Conservation (phyloP, 1,140 invertebrate species). For the Papilio xuthus region DNA sequence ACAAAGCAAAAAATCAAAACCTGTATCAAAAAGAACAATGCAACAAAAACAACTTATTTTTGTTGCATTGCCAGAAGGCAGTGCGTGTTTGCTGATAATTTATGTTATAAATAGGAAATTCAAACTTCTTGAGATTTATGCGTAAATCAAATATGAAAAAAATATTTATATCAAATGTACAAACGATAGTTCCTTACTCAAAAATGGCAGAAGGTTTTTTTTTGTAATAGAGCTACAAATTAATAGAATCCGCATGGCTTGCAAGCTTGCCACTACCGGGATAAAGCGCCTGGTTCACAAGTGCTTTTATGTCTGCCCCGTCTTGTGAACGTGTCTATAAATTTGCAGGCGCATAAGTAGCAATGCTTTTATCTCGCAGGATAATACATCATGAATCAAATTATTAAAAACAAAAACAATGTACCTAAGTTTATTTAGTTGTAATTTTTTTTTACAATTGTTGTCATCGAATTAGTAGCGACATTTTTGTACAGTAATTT, state of each 20-base stretch:
- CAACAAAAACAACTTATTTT: too few relatives aligned
- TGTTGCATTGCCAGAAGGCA: too few relatives aligned
- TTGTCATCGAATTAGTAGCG: background rate
- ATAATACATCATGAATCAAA: background rate
- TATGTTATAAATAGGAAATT: background rate
- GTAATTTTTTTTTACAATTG: background rate
- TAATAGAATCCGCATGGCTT: conserved; percentile 23
- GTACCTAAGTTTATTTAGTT: background rate
- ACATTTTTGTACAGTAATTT: too few relatives aligned
- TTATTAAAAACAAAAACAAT: background rate
- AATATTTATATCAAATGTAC: too few relatives aligned
- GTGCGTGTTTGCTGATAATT: too few relatives aligned
- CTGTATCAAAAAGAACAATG: too few relatives aligned
- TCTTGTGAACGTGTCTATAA: conserved; percentile 33
- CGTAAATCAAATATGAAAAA: background rate
- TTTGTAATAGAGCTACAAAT: conserved; percentile 8
- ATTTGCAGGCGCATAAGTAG: conserved; percentile 36
- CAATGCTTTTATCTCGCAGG: conserved; percentile 3
- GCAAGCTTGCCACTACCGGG: conserved; percentile 8
- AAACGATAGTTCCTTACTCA: background rate
- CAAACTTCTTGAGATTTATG: background rate
- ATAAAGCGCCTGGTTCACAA: conserved; percentile 32
- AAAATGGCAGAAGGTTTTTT: background rate
- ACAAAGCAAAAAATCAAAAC: too few relatives aligned
- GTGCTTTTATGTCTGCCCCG: conserved; percentile 31